A percentile compares a stretch with the other conserved stretches of the same genome.
These are phyloP conservation scores for Agrotis clavis DNA, from an alignment of 2,888 invertebrate species.

Conservation along the genomic window DNA sequence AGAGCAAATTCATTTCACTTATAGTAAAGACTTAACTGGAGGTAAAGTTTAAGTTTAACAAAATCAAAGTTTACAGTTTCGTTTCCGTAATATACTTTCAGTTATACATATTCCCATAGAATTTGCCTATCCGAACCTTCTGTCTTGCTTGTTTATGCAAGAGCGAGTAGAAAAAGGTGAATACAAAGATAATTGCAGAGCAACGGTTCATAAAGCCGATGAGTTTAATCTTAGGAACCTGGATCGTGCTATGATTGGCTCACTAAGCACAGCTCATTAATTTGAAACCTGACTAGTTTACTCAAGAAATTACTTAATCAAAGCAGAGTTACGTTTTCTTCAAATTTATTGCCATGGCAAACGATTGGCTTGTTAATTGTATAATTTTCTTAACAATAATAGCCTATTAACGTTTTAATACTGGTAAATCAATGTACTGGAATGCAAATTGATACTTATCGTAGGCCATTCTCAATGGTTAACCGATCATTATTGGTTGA, in stretches of 20 bases:
- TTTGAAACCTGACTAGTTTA: constrained; percentile 21
- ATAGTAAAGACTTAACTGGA: too few relatives aligned
- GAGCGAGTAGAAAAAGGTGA: constrained; percentile 33
- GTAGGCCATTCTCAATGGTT: constrained; percentile 1
- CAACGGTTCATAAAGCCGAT: constrained; percentile 18
- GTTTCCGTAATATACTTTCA: too few relatives aligned
- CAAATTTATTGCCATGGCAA: background rate
- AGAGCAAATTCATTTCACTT: too few relatives aligned
- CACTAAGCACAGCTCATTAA: constrained; percentile 32
- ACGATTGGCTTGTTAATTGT: background rate
- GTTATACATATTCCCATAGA: too few relatives aligned
- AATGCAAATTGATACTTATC: background rate
- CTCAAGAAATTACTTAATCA: constrained; percentile 5
- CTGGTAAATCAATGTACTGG: background rate
- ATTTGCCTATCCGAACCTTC: background rate
- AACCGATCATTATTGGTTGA: background rate
- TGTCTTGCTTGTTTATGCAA: background rate
- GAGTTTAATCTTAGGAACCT: constrained; percentile 34
- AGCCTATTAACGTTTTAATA: background rate
- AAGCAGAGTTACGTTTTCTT: background rate
- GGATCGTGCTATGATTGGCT: constrained; percentile 34
- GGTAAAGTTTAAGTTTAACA: too few relatives aligned
- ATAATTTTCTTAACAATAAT: background rate
- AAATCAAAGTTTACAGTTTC: too few relatives aligned
- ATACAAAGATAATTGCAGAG: constrained; percentile 33